Evolutionary conservation across 2,113 vertebrate species (phyloP), one percentile per base, ranked within the genome.

Genomic region (Xenopus laevis): DNA sequence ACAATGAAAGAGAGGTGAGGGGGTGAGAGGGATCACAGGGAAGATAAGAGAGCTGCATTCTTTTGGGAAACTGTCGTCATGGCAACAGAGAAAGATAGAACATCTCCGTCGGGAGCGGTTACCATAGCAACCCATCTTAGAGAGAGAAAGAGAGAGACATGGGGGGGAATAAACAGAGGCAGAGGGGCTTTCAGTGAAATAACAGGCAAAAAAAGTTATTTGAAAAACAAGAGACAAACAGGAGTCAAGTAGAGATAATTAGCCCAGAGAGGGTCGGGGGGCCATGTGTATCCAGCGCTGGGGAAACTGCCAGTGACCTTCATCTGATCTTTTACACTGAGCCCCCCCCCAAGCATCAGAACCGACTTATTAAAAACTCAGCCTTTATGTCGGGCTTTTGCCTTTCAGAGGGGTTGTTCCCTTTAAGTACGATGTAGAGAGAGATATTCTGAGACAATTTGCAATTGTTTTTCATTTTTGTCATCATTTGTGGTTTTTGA

Each of bases 101-200:
- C 83, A 46, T 84, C 84, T 92, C 89, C 83, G 82, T 83, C 89
- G 90, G 89, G 90, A 88, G 83, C 86, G 76, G 88, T 91, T 90
- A 80, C 89, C 87, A 89, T 82, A 82, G 87, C 82, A 91, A 90
- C 91, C 82, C 79, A 83, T 86, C 87, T 90, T 79, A 74, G 85
- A 90, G 81, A 87, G 87, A 50, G 40, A 68, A 66, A 68, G 16
- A 69, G 27, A 44, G 53, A 53, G n/a, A n/a, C n/a, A 45, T 23
- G 45, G 8, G 44, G 45, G 45, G 8, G 63, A 2, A 65, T 15
- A 63, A 16, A 33, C 61, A 63, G 15, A 63, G 61, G 16, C 63
- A 45, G 17, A n/a, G 40, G n/a, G 16, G 63, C 52, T 55, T 4
- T 55, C 4, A 55, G 16, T 7, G 23, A 40, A 33, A 63, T 30